Percentiles rank a stretch among this genome's conserved stretches.
phyloP scores from a whole-genome alignment of 2,888 invertebrate species.

The Dexiosoma caninum region DNA sequence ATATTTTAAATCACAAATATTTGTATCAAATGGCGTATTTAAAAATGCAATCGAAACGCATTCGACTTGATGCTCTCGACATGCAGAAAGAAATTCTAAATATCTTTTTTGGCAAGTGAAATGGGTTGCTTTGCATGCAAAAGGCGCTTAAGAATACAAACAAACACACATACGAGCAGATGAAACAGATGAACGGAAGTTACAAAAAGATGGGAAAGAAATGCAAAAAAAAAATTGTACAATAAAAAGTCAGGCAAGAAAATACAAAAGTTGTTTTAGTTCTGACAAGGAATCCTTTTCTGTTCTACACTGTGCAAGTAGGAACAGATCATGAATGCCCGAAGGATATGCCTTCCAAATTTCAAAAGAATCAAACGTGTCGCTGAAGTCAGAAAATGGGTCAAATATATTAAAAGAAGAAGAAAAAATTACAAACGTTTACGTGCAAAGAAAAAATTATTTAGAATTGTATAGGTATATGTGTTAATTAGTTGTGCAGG shows the following conservation, averaged over 20 bases:
- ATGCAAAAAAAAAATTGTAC: not conserved
- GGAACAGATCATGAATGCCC: not conserved
- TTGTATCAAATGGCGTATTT: not conserved
- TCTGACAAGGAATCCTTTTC: not conserved
- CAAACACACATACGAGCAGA: not conserved
- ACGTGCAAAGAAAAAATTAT: not conserved
- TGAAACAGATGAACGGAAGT: not conserved
- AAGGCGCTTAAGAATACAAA: not conserved
- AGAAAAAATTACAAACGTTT: too few relatives aligned
- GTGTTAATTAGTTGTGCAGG: not conserved
- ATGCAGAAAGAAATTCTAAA: slow-evolving; percentile 29
- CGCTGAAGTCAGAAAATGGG: not conserved
- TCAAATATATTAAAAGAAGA: not conserved
- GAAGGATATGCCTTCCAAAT: not conserved
- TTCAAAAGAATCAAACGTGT: not conserved
- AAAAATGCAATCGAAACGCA: not conserved
- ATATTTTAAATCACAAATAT: not conserved
- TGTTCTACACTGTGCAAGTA: not conserved
- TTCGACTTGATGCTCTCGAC: not conserved
- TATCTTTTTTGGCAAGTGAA: slow-evolving; percentile 17
- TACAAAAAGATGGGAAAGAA: not conserved
- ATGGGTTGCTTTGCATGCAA: not conserved
- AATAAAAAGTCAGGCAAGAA: not conserved
- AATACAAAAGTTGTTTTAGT: not conserved
- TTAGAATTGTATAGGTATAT: not conserved